Percentiles rank a stretch among this genome's conserved stretches.
These are phyloP conservation scores for Anolis apletophallus DNA, from an alignment of 2,797 vertebrate species.

Conservation along the genomic window DNA sequence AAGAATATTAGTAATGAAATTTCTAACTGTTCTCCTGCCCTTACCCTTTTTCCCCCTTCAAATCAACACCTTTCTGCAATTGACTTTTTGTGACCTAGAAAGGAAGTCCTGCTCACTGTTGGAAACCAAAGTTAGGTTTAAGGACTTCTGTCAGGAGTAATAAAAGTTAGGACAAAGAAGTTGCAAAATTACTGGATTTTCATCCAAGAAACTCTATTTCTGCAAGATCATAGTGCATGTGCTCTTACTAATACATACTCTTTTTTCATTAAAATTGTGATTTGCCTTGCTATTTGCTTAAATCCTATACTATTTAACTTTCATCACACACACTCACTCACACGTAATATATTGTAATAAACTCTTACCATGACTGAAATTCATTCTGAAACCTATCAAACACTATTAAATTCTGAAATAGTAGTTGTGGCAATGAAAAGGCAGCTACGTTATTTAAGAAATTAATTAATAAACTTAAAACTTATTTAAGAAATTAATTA, in stretches of 20 bases:
- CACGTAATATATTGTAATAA: neutral
- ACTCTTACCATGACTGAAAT: neutral
- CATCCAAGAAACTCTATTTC: constrained; percentile 1
- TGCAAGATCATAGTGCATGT: neutral
- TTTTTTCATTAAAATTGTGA: neutral
- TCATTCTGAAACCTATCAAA: neutral
- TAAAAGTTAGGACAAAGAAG: neutral
- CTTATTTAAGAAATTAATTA: neutral
- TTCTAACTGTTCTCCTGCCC: neutral
- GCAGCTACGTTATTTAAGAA: neutral
- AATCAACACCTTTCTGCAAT: constrained; percentile 7
- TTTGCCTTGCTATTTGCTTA: neutral
- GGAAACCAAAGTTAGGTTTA: neutral
- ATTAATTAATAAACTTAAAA: neutral
- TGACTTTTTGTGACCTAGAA: constrained; percentile 16
- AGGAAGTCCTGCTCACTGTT: constrained; percentile 6
- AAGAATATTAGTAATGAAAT: neutral
- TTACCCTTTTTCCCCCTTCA: neutral
- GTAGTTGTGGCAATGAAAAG: neutral
- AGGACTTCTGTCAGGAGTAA: neutral
- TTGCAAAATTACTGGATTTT: constrained; percentile 25
- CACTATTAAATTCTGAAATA: neutral
- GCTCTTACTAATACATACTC: accelerated
- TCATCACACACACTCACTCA: no score
- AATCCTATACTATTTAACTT: neutral